These are phyloP conservation scores for Drosophila lini DNA, from an alignment of 1,140 invertebrate genomes.

Conservation along the genomic window DNA sequence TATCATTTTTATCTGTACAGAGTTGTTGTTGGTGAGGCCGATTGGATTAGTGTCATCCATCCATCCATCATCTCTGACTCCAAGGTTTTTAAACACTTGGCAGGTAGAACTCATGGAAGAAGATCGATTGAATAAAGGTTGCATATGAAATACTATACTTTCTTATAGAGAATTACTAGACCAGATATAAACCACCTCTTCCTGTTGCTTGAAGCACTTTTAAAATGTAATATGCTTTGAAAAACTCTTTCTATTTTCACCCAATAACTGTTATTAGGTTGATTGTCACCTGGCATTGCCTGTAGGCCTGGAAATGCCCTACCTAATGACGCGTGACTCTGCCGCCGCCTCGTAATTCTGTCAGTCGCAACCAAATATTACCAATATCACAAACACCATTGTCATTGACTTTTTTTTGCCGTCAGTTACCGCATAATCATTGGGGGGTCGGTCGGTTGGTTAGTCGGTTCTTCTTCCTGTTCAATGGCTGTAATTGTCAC, in stretches of 20 bases:
- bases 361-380: conserved; percentile 49
- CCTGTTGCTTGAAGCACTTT: background rate
- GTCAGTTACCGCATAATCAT: conserved; percentile 53
- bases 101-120: conserved; percentile 16
- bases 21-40: conserved; percentile 38
- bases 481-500: conserved; percentile 83
- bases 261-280: conserved; percentile 14
- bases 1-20: conserved; percentile 52
- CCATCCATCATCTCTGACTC: conserved; percentile 61
- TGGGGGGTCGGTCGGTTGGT: conserved; percentile 32
- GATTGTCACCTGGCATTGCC: conserved; percentile 57
- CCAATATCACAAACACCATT: conserved; percentile 36
- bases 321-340: conserved; percentile 75
- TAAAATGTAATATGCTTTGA: background rate
- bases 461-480: conserved; percentile 60
- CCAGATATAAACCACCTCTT: background rate
- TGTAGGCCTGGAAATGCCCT: conserved; percentile 6
- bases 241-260: conserved; percentile 15
- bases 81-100: conserved; percentile 32
- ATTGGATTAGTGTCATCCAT: conserved; percentile 66
- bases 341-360: conserved; percentile 28
- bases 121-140: conserved; percentile 48
- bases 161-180: background rate
- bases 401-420: conserved; percentile 63
- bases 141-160: background rate